Evolutionary conservation across 2,888 invertebrate species (phyloP).

Genomic region (Oxycera nigricornis): DNA sequence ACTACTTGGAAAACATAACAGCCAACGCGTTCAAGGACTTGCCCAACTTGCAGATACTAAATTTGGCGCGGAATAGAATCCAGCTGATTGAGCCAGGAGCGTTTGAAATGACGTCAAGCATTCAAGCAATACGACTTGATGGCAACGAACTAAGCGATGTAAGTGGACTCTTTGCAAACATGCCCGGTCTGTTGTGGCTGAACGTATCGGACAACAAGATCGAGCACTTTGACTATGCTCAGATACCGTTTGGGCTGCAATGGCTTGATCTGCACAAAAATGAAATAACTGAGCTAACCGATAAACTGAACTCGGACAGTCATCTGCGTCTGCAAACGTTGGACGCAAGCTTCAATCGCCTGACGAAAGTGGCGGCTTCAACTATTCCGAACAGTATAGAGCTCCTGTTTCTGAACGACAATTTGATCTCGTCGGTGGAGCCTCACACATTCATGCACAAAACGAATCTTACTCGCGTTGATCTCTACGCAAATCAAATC

Average conservation of each 20-base stretch:
- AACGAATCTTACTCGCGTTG: slow-evolving; percentile 86
- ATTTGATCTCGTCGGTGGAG: slow-evolving; percentile 83
- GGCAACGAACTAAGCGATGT: slow-evolving; percentile 84
- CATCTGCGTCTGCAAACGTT: slow-evolving; percentile 81
- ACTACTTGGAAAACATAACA: slow-evolving; percentile 82
- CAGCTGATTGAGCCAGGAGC: slow-evolving; percentile 79
- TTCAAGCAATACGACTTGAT: slow-evolving; percentile 87
- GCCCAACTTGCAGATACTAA: slow-evolving; percentile 83
- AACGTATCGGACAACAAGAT: slow-evolving; percentile 92
- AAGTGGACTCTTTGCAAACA: slow-evolving; percentile 82
- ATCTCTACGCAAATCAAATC: slow-evolving; percentile 91
- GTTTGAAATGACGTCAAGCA: slow-evolving; percentile 78
- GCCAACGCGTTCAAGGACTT: slow-evolving; percentile 80
- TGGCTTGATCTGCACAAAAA: slow-evolving; percentile 93
- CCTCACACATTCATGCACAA: slow-evolving; percentile 90
- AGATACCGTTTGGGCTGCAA: slow-evolving; percentile 81
- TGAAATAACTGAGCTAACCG: slow-evolving; percentile 78
- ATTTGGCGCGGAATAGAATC: slow-evolving; percentile 86
- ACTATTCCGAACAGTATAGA: slow-evolving; percentile 86
- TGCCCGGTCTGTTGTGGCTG: slow-evolving; percentile 84
- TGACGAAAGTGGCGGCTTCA: slow-evolving; percentile 76
- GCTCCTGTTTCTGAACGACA: slow-evolving; percentile 86
- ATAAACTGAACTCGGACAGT: slow-evolving; percentile 73
- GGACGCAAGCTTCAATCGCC: slow-evolving; percentile 89
- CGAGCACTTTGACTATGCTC: slow-evolving; percentile 86